phyloP scores from a whole-genome alignment of 2,888 invertebrate genomes.

The Chromoteleia sp. region DNA sequence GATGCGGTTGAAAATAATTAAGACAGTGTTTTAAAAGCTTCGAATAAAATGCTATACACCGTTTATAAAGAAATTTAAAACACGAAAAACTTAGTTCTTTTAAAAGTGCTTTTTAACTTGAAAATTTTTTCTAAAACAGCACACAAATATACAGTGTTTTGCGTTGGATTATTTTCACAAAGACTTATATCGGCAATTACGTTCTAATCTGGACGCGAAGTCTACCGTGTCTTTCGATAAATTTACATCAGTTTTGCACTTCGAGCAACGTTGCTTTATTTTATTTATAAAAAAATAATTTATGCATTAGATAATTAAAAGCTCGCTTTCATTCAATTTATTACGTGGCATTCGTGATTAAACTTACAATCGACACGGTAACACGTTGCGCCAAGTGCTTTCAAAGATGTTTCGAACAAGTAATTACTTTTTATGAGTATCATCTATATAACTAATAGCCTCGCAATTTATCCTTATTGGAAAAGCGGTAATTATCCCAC shows the following conservation, averaged over 20 bases:
- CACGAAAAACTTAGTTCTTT: too few species aligned
- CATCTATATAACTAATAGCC: conserved; percentile 24
- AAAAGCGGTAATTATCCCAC: conserved; percentile 1
- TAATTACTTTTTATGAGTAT: conserved; percentile 38
- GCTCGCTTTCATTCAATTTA: conserved; percentile 17
- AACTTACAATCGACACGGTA: conserved; percentile 45
- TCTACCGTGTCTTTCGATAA: conserved; percentile 13
- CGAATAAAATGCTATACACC: too few species aligned
- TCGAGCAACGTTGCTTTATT: neutral
- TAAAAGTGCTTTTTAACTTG: too few species aligned
- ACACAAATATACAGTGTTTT: neutral
- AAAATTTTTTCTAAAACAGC: too few species aligned
- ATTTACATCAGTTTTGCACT: conserved; percentile 4
- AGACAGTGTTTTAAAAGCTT: too few species aligned
- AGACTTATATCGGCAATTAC: neutral
- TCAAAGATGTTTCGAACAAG: conserved; percentile 35
- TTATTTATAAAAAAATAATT: conserved; percentile 18
- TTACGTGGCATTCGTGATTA: conserved; percentile 33
- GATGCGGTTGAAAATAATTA: too few species aligned
- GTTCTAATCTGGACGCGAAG: conserved; percentile 11
- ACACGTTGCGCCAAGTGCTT: conserved; percentile 47
- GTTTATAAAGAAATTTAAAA: too few species aligned
- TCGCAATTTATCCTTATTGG: conserved; percentile 2
- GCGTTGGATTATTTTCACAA: conserved; percentile 13
- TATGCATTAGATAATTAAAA: conserved; percentile 41